Percentiles rank a stretch among this genome's conserved stretches.
phyloP scores from a whole-genome alignment of 2,797 vertebrate genomes.

The Danio tinwini region DNA sequence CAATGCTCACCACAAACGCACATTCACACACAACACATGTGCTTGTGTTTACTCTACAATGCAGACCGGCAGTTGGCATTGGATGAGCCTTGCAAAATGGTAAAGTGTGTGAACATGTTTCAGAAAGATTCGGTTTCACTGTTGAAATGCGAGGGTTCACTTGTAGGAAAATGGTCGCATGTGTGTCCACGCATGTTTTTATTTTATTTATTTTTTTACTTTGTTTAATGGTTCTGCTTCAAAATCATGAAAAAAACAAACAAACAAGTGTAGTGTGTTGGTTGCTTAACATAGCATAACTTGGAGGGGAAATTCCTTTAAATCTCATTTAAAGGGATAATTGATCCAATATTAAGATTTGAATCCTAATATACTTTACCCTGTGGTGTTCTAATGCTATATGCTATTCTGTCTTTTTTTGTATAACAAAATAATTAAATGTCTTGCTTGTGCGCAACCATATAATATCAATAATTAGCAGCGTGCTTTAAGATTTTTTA shows the following conservation, averaged over 20 bases:
- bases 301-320: neutral
- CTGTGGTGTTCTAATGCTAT: too few relatives aligned
- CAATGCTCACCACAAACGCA: conserved; percentile 56
- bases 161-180: conserved; percentile 12
- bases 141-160: conserved; percentile 3
- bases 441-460: too few relatives aligned
- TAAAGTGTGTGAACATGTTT: conserved; percentile 23
- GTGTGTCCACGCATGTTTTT: neutral
- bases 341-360: too few relatives aligned
- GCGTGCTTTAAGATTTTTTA: too few relatives aligned
- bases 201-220: neutral
- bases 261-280: neutral
- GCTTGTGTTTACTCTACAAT: conserved; percentile 55
- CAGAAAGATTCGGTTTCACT: conserved; percentile 27
- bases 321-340: neutral
- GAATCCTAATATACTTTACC: too few relatives aligned
- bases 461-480: too few relatives aligned
- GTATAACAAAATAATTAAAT: too few relatives aligned
- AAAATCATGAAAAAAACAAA: neutral
- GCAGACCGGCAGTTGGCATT: conserved; percentile 9
- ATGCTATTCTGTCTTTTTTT: too few relatives aligned
- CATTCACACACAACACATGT: conserved; percentile 53
- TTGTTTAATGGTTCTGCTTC: neutral
- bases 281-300: neutral
- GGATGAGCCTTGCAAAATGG: conserved; percentile 15